Percentiles rank a stretch among this genome's conserved stretches.
Conservation (phyloP, 2,797 vertebrate species). For the Siniperca obscura region DNA sequence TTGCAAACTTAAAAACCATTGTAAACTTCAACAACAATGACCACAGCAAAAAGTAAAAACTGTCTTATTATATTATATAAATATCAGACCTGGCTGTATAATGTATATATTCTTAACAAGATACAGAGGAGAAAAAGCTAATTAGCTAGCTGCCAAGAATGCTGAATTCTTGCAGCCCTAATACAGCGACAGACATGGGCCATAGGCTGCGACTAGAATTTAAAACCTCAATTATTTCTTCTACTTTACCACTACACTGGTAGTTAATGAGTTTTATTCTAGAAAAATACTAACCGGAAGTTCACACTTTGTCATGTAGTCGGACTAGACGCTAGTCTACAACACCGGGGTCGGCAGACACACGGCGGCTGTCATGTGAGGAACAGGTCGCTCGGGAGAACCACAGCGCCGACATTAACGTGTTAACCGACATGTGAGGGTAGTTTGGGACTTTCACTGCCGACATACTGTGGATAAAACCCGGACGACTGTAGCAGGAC, state of each 20-base stretch:
- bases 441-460: neutral
- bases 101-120: neutral
- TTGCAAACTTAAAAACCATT: neutral
- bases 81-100: neutral
- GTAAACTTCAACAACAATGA: neutral
- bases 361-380: slow-evolving; percentile 18
- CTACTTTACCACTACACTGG: accelerated
- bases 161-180: no score
- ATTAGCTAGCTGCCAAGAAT: neutral
- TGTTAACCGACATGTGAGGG: neutral
- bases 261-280: slow-evolving; percentile 25
- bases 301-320: accelerated
- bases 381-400: slow-evolving; percentile 11
- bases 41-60: neutral
- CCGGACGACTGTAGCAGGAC: slow-evolving; percentile 9
- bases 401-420: no score
- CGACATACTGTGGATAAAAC: neutral
- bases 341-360: neutral
- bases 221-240: neutral
- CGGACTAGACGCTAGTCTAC: slow-evolving; percentile 9
- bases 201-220: neutral
- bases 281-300: slow-evolving; percentile 33
- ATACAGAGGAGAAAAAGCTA: neutral
- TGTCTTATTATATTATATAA: neutral
- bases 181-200: neutral